These are phyloP conservation scores for Bergia puertoricense DNA, from an alignment of 92 coral and sea anemone species.

Conservation along the genomic window DNA sequence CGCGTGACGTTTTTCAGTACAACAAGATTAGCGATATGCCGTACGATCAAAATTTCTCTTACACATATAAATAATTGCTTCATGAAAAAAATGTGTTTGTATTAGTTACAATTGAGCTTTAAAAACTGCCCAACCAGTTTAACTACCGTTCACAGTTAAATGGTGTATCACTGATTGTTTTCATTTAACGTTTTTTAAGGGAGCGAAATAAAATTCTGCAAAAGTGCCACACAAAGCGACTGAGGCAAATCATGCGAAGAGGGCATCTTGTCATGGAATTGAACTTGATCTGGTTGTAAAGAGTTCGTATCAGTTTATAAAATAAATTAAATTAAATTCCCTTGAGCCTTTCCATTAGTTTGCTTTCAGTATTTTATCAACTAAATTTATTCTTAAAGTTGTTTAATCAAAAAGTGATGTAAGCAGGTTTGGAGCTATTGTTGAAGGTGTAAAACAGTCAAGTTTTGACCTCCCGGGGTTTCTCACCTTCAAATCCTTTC, in stretches of 20 bases:
- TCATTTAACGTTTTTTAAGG: not conserved
- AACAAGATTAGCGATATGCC: not conserved
- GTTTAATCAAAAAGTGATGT: constrained; percentile 26
- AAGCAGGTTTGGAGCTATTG: constrained; percentile 16
- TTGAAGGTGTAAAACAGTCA: not conserved
- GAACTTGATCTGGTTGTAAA: not conserved
- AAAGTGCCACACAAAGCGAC: not conserved
- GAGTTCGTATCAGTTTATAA: not conserved
- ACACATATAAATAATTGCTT: not conserved
- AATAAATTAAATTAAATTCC: constrained; percentile 2
- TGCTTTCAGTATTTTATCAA: constrained; percentile 26
- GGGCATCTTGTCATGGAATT: not conserved
- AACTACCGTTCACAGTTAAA: not conserved
- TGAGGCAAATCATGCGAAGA: not conserved
- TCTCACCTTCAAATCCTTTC: constrained; percentile 19
- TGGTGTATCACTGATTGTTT: not conserved
- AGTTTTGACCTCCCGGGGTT: constrained; percentile 23
- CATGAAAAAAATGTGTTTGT: not conserved
- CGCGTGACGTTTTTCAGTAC: not conserved
- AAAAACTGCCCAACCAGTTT: not conserved
- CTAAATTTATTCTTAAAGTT: constrained; percentile 4
- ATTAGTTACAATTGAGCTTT: not conserved
- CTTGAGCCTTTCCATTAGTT: constrained; percentile 22
- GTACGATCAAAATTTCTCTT: not conserved
- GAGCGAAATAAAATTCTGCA: not conserved